Evolutionary conservation across 1,140 invertebrate genomes (phyloP).

Genomic region (Mactra quadrangularis): DNA sequence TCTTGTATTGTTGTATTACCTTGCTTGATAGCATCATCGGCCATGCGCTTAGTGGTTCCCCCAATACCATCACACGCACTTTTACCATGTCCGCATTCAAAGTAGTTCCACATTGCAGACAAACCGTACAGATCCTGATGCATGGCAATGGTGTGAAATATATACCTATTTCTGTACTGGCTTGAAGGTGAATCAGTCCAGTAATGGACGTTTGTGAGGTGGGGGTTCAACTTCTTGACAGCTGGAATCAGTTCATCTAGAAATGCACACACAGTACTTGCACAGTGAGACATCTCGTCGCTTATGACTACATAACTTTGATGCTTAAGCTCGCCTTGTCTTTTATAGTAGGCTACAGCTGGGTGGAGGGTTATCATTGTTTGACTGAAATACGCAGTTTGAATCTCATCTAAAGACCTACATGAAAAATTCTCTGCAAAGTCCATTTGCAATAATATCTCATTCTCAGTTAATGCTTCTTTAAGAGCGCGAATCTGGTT

Average conservation of each 20-base stretch:
- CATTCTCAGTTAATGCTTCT: slow-evolving; percentile 28
- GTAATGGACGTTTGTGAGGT: slow-evolving; percentile 33
- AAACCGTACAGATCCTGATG: background rate
- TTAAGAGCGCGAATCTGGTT: slow-evolving; percentile 31
- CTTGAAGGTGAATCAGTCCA: slow-evolving; percentile 53
- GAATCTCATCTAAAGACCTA: slow-evolving; percentile 55
- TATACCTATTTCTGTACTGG: slow-evolving; percentile 55
- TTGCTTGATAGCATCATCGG: too few relatives aligned
- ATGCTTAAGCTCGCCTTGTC: slow-evolving; percentile 27
- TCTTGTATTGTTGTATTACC: too few relatives aligned
- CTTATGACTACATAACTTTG: slow-evolving; percentile 51
- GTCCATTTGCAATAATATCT: slow-evolving; percentile 60
- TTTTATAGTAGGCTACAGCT: slow-evolving; percentile 48
- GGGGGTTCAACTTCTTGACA: slow-evolving; percentile 5
- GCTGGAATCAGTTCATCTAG: slow-evolving; percentile 28
- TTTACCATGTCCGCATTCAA: too few relatives aligned
- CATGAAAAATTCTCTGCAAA: slow-evolving; percentile 62
- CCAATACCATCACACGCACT: too few relatives aligned
- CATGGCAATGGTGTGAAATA: slow-evolving; percentile 17
- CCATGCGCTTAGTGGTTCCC: too few relatives aligned
- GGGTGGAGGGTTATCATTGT: slow-evolving; percentile 53
- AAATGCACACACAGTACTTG: slow-evolving; percentile 44
- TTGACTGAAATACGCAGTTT: slow-evolving; percentile 61
- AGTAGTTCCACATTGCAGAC: too few relatives aligned
- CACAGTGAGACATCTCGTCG: slow-evolving; percentile 35